Evolutionary conservation across 2,113 vertebrate species (phyloP), one percentile per base, ranked within the genome.

Genomic region (Limanda limanda): DNA sequence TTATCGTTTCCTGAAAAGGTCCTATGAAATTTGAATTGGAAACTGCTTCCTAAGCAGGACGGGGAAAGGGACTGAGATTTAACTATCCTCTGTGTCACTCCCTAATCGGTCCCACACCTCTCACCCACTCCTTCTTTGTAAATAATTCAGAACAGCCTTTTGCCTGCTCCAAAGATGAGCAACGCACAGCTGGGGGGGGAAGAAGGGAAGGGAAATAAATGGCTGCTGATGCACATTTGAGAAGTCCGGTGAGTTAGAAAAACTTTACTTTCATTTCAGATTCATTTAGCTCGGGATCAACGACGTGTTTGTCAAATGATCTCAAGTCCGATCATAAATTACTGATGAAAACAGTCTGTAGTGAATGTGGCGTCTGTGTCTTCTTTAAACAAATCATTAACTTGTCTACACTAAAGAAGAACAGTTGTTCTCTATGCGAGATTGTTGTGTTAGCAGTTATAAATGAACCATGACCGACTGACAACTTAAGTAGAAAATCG

Each of bases 131-230:
- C 52, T 84, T 84, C 77, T 70, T 61, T 86, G 75, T 91, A 89
- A 92, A 91, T 93, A 89, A 92, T 93, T 91, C 76, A 93, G 76
- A 86, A 60, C 79, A 67, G 70, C 78, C 45, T 76, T 87, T 88
- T 71, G 60, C 82, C 73, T 66, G 74, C 83, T 69, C n/a, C 40
- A 24, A 61, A 78, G 59, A 82, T 68, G 68, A 83, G 63, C 58
- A 21, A 51, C 47, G 70, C 47, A 79, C 76, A 63, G 15, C 52
- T 73, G 74, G 83, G 75, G 57, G 31, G 31, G 85, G 79, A 55
- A 3, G 25, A 3, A 57, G 69, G 23, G 47, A 70, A 57, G 55
- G 14, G 5, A 10, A 48, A 51, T 13, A 71, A 78, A 75, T 1
- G 5, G 68, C 72, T 83, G 72, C 74, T 35, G 15, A 51, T 54